Base-by-base conservation (phyloP, 2,797 vertebrate species). In the Leptodactylus fallax region DNA sequence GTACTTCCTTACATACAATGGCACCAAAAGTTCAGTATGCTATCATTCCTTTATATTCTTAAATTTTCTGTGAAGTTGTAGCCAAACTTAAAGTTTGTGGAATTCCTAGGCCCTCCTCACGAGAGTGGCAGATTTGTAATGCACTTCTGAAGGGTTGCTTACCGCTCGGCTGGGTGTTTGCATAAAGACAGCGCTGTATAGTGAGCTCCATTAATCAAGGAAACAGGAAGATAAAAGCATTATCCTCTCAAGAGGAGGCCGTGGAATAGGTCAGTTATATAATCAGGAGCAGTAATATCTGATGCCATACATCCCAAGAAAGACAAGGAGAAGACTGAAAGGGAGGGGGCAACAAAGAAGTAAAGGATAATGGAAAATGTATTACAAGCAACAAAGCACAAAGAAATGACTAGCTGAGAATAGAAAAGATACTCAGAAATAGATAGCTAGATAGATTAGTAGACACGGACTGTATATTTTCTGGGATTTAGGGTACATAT, bases 261-360 rank as follows among this genome's bases (percentile, higher is more conserved):
- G 71, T 76, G 55, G 87, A 88, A 92, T 93, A 79, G 90, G 90
- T 92, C 91, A 90, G 87, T 93, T 91, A 91, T 82, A 91, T 88
- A 94, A 94, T 93, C 93, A 94, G 91, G 91, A 92, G 91, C 86
- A 93, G 94, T 94, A 93, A 92, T 93, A 91, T 90, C 74, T 77
- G 36, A 45, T 89, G 91, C 90, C 90, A 49, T 85, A 71, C 65
- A 49, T 87, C 51, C 55, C 17, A 76, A 14, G 13, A n/a, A 77
- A n/a, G 12, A 60, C 17, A 81, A 23, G 72, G 67, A 67, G 25
- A 49, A 67, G 11, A 21, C 9, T 79, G 67, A 10, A 81, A 56
- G 25, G 60, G 17, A 36, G 81, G 74, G 72, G 80, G 23, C 27
- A n/a, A n/a, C 10, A 79, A 49, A 49, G 23, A 71, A 3, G 17